Conservation (phyloP, 2,113 vertebrate genomes). For the Tetrax tetrax region DNA sequence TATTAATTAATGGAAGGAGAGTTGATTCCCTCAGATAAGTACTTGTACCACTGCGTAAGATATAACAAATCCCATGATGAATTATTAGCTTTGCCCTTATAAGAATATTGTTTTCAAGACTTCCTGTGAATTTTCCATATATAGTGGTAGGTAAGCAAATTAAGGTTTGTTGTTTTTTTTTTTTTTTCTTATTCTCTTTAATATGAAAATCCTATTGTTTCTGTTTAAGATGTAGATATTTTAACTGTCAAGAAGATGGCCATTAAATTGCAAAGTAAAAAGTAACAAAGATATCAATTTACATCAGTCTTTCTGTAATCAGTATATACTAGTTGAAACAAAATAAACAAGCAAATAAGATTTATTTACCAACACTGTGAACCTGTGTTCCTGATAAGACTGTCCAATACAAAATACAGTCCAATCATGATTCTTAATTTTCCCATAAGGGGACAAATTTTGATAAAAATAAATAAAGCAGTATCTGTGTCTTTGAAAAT, state of each 20-base stretch:
- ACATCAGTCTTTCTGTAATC: neutral
- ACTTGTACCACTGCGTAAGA: neutral
- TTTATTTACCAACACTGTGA: neutral
- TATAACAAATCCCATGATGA: neutral
- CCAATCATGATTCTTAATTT: neutral
- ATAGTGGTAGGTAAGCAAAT: neutral
- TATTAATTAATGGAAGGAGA: neutral
- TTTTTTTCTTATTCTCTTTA: neutral
- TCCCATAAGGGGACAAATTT: neutral
- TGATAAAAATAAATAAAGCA: neutral
- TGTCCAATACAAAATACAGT: neutral
- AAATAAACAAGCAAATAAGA: neutral
- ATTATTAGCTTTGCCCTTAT: neutral
- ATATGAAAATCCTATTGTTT: neutral
- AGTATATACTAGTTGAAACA: neutral
- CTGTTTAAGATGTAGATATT: neutral
- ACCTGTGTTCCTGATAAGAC: neutral
- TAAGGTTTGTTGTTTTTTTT: neutral
- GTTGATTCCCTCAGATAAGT: neutral
- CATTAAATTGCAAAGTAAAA: neutral
- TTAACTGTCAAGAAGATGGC: neutral
- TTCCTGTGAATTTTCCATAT: neutral
- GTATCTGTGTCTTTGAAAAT: neutral
- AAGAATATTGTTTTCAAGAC: neutral
- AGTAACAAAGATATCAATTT: neutral